These are phyloP conservation scores for Pseudococcus longispinus DNA, from an alignment of 2,888 invertebrate species.

Conservation along the genomic window DNA sequence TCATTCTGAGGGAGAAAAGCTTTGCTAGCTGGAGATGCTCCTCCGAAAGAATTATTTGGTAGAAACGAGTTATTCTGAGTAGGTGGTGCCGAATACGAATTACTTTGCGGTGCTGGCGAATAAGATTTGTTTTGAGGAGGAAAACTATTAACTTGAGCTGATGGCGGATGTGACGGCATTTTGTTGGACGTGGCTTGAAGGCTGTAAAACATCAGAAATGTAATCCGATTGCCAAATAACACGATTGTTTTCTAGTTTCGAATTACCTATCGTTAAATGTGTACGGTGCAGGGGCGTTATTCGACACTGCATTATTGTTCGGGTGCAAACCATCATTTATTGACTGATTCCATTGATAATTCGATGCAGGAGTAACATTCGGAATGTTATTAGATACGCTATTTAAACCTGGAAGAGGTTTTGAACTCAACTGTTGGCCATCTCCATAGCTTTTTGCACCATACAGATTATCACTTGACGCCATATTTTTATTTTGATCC, in stretches of 20 bases:
- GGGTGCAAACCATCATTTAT: background rate
- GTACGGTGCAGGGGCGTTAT: background rate
- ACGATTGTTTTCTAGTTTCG: background rate
- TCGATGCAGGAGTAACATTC: background rate
- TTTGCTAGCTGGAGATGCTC: background rate
- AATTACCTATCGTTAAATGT: background rate
- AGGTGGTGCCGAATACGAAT: background rate
- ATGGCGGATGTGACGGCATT: background rate
- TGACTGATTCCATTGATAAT: slow-evolving; percentile 11
- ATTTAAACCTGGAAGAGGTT: background rate
- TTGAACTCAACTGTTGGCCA: background rate
- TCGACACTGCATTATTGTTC: background rate
- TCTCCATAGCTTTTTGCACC: background rate
- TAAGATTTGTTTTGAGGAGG: background rate
- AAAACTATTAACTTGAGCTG: background rate
- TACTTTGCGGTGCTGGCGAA: background rate
- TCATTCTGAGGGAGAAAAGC: background rate
- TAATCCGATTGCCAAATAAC: background rate
- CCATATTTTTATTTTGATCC: slow-evolving; percentile 32
- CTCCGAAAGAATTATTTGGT: background rate
- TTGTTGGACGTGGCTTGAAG: background rate
- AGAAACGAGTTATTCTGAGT: background rate
- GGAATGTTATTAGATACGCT: background rate
- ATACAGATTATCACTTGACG: background rate
- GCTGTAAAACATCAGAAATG: background rate